Evolutionary conservation across 2,888 invertebrate species (phyloP).

Genomic region (Acanthosepion lycidas): DNA sequence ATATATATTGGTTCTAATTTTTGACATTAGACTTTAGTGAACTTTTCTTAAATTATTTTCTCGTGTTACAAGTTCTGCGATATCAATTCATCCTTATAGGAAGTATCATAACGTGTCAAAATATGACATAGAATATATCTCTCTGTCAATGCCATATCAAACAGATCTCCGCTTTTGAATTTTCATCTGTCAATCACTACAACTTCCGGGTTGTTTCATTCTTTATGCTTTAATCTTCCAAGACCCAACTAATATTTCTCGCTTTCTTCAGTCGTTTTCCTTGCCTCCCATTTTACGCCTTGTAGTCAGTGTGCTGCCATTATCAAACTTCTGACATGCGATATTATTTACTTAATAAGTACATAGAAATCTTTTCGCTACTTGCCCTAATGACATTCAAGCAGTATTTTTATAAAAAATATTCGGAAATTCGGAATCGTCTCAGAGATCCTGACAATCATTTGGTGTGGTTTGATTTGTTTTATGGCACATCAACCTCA

Average conservation of each 20-base stretch:
- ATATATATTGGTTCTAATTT: neutral
- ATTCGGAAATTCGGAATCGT: too few species aligned
- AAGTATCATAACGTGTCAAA: neutral
- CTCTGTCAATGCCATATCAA: neutral
- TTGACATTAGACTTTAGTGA: neutral
- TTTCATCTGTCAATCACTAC: neutral
- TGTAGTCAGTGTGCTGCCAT: neutral
- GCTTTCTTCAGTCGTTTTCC: neutral
- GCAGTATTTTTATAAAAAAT: neutral
- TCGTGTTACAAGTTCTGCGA: neutral
- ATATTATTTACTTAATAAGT: too few species aligned
- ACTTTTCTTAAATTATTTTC: rapidly evolving
- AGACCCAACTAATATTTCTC: neutral
- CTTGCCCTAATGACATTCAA: neutral
- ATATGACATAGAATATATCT: neutral
- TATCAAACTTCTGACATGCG: neutral
- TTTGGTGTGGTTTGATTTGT: too few species aligned
- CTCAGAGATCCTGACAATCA: too few species aligned
- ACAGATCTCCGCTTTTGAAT: too few species aligned
- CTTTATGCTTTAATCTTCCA: neutral
- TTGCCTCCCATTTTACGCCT: neutral
- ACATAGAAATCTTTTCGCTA: neutral
- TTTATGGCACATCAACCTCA: too few species aligned
- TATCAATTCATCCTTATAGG: neutral
- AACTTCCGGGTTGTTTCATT: neutral